phyloP scores from a whole-genome alignment of 2,888 invertebrate genomes.

The Aspidiotus destructor region DNA sequence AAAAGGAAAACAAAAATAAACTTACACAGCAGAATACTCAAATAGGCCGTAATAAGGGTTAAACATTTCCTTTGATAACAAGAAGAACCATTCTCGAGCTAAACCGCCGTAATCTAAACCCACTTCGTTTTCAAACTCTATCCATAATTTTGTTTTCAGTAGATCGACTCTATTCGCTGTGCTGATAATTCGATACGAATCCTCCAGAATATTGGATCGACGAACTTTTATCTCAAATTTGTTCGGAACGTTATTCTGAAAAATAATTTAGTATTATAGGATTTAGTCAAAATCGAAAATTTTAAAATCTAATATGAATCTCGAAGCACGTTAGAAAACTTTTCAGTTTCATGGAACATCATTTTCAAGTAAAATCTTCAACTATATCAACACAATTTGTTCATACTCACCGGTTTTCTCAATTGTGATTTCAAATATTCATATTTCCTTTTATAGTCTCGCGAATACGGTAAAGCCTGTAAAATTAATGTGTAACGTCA shows the following conservation, averaged over 20 bases:
- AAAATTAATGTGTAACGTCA: conserved; percentile 37
- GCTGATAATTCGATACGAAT: conserved; percentile 91
- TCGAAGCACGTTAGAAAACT: conserved; percentile 6
- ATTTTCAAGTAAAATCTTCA: too few species aligned
- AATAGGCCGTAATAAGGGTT: conserved; percentile 99
- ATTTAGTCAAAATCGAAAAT: conserved; percentile 6
- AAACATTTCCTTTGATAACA: conserved; percentile 98
- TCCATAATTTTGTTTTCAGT: conserved; percentile 95
- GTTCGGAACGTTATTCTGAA: conserved; percentile 87
- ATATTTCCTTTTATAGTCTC: conserved; percentile 98
- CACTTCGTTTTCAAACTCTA: conserved; percentile 96
- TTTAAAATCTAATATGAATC: neutral
- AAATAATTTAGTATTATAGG: conserved; percentile 38
- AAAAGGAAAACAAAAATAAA: conserved; percentile 36
- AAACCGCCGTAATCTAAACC: conserved; percentile 94
- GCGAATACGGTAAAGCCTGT: conserved; percentile 90
- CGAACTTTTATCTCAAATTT: conserved; percentile 91
- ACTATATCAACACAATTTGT: too few species aligned
- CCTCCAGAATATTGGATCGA: conserved; percentile 85
- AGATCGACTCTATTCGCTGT: conserved; percentile 81
- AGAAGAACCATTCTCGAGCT: conserved; percentile 97
- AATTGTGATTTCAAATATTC: conserved; percentile 95
- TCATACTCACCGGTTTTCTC: conserved; percentile 71
- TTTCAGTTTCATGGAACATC: too few species aligned
- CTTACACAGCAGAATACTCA: conserved; percentile 97